phyloP scores from a whole-genome alignment of 1,140 invertebrate species.

The Drosophila nigrodunni region DNA sequence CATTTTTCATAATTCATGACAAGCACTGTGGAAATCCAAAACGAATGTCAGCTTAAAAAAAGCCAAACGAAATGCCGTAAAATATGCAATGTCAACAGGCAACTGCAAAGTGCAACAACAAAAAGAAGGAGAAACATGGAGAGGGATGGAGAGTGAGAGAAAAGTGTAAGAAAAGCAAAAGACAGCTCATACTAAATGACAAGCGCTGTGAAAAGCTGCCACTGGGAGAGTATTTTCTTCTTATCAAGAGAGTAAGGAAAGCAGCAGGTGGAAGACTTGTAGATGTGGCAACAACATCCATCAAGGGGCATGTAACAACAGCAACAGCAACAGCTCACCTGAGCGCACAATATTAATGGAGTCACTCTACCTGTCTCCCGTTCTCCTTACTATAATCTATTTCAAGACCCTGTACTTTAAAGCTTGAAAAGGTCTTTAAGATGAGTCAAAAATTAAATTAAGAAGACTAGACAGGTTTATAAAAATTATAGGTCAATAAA shows the following conservation, averaged over 20 bases:
- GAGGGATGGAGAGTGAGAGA: background rate
- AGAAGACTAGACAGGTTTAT: no score
- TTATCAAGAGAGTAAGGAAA: slow-evolving; percentile 34
- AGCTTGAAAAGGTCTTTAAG: no score
- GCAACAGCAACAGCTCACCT: slow-evolving; percentile 34
- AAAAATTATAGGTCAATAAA: no score
- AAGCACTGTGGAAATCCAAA: slow-evolving; percentile 29
- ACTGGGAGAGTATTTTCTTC: slow-evolving; percentile 58
- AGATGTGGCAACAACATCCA: slow-evolving; percentile 43
- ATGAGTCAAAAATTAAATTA: no score
- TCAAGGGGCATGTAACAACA: slow-evolving; percentile 31
- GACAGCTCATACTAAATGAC: slow-evolving; percentile 47
- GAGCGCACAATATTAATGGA: slow-evolving; percentile 71
- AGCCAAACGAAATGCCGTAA: slow-evolving; percentile 35
- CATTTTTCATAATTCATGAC: slow-evolving; percentile 54
- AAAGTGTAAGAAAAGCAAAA: slow-evolving; percentile 30
- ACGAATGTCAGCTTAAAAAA: slow-evolving; percentile 58
- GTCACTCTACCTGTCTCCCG: slow-evolving; percentile 40
- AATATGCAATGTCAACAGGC: slow-evolving; percentile 51
- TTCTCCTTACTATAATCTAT: slow-evolving; percentile 32
- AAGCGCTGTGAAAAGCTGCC: slow-evolving; percentile 47
- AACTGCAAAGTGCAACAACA: slow-evolving; percentile 10
- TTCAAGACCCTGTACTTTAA: no score
- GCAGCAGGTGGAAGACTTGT: slow-evolving; percentile 30
- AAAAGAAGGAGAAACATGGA: background rate